These are phyloP conservation scores for Drosophila colorata DNA, from an alignment of 2,888 invertebrate genomes.

Conservation along the genomic window DNA sequence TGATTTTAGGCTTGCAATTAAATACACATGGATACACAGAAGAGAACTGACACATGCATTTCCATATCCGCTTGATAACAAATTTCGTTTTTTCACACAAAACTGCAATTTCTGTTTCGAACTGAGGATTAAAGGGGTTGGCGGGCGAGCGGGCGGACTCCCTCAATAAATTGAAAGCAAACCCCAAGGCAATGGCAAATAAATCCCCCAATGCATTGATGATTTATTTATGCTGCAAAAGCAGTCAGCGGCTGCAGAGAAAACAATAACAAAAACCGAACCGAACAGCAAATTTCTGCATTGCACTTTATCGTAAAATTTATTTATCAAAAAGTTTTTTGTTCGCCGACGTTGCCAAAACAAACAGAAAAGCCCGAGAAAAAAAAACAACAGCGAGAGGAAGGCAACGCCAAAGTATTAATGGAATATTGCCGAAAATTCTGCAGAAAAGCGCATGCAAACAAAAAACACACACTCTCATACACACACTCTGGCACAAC, in stretches of 20 bases:
- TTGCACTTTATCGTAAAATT: conserved; percentile 69
- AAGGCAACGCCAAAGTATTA: conserved; percentile 60
- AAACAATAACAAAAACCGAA: conserved; percentile 10
- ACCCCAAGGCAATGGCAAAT: conserved; percentile 37
- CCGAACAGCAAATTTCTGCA: conserved; percentile 55
- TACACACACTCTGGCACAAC: conserved; percentile 29
- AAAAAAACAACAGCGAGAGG: background rate
- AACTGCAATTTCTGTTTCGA: conserved; percentile 33
- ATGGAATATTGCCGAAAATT: conserved; percentile 81
- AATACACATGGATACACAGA: conserved; percentile 4
- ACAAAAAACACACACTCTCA: conserved; percentile 39
- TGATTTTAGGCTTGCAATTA: background rate
- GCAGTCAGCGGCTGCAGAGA: conserved; percentile 13
- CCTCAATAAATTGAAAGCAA: background rate
- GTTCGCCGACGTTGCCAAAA: conserved; percentile 46
- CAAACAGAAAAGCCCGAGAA: conserved; percentile 50
- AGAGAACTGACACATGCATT: conserved; percentile 44
- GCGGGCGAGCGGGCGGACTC: background rate
- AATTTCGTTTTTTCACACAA: conserved; percentile 17
- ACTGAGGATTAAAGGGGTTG: background rate
- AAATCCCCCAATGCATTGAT: conserved; percentile 63
- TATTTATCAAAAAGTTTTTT: conserved; percentile 70
- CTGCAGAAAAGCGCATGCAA: conserved; percentile 74
- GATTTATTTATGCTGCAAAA: conserved; percentile 72
- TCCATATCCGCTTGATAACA: conserved; percentile 50